phyloP scores from a whole-genome alignment of 2,113 vertebrate species.

The Pseudopipra pipra region DNA sequence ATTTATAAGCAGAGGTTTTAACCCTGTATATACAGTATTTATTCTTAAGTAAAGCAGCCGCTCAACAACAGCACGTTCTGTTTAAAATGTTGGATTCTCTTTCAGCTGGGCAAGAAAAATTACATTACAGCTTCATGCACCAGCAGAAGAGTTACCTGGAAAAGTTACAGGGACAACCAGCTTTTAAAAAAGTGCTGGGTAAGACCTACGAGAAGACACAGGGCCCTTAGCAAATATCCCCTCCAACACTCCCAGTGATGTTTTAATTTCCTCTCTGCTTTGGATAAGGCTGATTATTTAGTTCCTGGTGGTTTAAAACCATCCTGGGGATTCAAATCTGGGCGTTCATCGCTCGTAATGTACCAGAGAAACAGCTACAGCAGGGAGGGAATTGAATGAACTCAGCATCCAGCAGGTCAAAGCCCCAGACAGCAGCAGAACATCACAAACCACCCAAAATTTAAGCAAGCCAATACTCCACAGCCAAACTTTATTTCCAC shows the following conservation, averaged over 20 bases:
- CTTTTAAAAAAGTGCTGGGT: not conserved
- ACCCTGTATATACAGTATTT: not conserved
- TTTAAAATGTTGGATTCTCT: not conserved
- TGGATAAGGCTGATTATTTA: not conserved
- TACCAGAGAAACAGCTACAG: not conserved
- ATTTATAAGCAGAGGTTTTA: not conserved
- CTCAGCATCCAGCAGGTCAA: not conserved
- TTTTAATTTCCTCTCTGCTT: not conserved
- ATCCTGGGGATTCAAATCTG: not conserved
- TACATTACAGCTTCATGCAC: no score
- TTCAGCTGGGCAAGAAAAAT: not conserved
- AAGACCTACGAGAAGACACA: not conserved
- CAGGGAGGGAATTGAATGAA: not conserved
- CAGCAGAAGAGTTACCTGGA: not conserved
- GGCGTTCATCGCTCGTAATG: rapidly evolving
- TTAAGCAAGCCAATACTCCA: not conserved
- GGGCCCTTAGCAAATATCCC: not conserved
- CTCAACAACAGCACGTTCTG: not conserved
- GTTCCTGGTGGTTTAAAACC: not conserved
- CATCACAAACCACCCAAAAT: not conserved
- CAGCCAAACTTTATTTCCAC: not conserved
- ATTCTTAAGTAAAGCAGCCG: rapidly evolving
- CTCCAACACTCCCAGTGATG: rapidly evolving
- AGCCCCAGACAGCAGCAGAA: not conserved
- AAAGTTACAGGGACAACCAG: rapidly evolving